These are phyloP conservation scores for Acleris laterana DNA, from an alignment of 2,888 invertebrate genomes.

Conservation along the genomic window DNA sequence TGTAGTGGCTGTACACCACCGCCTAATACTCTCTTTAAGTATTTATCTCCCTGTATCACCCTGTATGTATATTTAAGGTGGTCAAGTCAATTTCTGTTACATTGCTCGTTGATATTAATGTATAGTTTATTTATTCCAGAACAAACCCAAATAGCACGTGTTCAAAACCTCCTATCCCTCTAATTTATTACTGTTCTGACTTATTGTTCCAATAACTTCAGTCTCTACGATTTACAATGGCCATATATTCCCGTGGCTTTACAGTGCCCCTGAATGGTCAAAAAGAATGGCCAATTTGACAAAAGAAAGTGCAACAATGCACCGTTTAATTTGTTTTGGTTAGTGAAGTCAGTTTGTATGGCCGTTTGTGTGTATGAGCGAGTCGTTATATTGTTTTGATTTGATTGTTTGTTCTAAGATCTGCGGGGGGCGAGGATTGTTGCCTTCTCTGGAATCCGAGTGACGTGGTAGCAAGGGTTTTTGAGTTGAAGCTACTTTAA, in stretches of 20 bases:
- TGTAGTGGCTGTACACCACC: too few relatives aligned
- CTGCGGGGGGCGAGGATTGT: slow-evolving; percentile 29
- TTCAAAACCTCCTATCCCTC: slow-evolving; percentile 14
- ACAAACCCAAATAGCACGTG: slow-evolving; percentile 6
- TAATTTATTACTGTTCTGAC: not conserved
- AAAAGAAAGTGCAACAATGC: slow-evolving; percentile 46
- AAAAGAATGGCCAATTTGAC: slow-evolving; percentile 45
- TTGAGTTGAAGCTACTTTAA: not conserved
- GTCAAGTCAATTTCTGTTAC: too few relatives aligned
- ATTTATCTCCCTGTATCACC: too few relatives aligned
- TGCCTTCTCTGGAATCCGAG: slow-evolving; percentile 14
- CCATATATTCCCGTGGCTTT: slow-evolving; percentile 61
- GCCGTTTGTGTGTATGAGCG: slow-evolving; percentile 49
- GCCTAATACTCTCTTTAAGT: too few relatives aligned
- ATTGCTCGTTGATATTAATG: not conserved
- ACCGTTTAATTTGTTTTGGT: slow-evolving; percentile 81
- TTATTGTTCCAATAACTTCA: slow-evolving; percentile 27
- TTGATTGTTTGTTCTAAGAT: slow-evolving; percentile 37
- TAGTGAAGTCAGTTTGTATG: slow-evolving; percentile 57
- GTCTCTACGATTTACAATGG: slow-evolving; percentile 67
- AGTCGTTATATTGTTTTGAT: slow-evolving; percentile 66
- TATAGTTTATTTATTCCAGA: not conserved
- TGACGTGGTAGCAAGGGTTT: slow-evolving; percentile 21
- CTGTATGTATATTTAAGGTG: too few relatives aligned
- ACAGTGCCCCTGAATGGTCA: slow-evolving; percentile 75